Percentiles rank a stretch among this genome's conserved stretches.
Evolutionary conservation across 2,113 vertebrate genomes (phyloP).

Genomic region (Nibea albiflora): DNA sequence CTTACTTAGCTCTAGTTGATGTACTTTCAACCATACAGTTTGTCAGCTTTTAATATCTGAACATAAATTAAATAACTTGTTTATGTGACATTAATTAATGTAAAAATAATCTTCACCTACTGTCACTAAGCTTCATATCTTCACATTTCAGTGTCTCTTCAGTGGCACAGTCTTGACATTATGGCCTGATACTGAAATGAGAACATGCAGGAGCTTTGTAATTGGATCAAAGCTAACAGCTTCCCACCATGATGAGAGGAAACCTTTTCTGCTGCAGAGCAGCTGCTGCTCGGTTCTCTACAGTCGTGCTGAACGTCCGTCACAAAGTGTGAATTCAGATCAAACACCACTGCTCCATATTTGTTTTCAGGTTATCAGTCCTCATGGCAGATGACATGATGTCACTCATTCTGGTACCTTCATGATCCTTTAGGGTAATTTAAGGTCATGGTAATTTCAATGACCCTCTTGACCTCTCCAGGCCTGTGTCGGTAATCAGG

Average conservation of each 20-base stretch:
- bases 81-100: neutral
- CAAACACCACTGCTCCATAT: neutral
- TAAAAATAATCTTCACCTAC: neutral
- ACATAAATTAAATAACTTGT: neutral
- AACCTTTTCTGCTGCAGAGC: neutral
- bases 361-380: no score
- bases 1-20: no score
- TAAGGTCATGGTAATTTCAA: neutral
- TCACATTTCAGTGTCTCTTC: neutral
- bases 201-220: slow-evolving; percentile 18
- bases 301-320: no score
- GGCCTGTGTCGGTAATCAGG: neutral
- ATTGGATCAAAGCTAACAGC: slow-evolving; percentile 17
- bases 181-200: neutral
- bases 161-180: neutral
- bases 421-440: neutral
- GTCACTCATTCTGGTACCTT: neutral
- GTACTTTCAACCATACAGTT: neutral
- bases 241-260: slow-evolving; percentile 5
- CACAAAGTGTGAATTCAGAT: neutral
- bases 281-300: neutral
- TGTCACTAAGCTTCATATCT: neutral
- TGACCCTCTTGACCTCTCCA: neutral
- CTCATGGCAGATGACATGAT: neutral
- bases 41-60: neutral